Evolutionary conservation across 1,140 invertebrate species (phyloP).

Genomic region (Macrobrachium rosenbergii): DNA sequence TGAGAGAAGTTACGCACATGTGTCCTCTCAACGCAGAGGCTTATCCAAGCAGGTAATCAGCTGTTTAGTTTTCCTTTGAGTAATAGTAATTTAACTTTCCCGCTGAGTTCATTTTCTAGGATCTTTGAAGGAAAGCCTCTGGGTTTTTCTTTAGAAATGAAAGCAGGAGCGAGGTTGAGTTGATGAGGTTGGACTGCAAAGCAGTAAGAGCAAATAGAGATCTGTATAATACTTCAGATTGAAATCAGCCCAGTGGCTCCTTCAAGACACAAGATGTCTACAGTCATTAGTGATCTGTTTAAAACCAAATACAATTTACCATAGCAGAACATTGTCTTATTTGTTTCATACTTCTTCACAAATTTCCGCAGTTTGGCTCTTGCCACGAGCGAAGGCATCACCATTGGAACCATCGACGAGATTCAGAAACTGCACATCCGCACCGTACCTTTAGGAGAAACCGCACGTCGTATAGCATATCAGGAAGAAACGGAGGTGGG

Average conservation of each 20-base stretch:
- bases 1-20: constrained; percentile 98
- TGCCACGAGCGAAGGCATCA: constrained; percentile 92
- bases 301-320: not conserved
- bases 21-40: constrained; percentile 95
- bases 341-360: not conserved
- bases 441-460: constrained; percentile 94
- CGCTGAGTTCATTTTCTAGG: too few species aligned
- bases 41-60: constrained; percentile 86
- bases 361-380: constrained; percentile 85
- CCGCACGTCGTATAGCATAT: constrained; percentile 92
- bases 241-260: too few species aligned
- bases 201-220: too few species aligned
- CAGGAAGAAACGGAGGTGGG: constrained; percentile 91
- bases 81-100: too few species aligned
- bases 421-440: constrained; percentile 98
- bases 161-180: too few species aligned
- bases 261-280: too few species aligned
- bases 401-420: constrained; percentile 98
- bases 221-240: too few species aligned
- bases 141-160: too few species aligned
- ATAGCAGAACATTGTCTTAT: not conserved
- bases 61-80: not conserved
- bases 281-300: too few species aligned
- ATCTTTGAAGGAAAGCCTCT: too few species aligned
- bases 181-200: too few species aligned